Percentiles rank a stretch among this genome's conserved stretches.
These are phyloP conservation scores for Anticlea derivata DNA, from an alignment of 2,888 invertebrate species.

Conservation along the genomic window DNA sequence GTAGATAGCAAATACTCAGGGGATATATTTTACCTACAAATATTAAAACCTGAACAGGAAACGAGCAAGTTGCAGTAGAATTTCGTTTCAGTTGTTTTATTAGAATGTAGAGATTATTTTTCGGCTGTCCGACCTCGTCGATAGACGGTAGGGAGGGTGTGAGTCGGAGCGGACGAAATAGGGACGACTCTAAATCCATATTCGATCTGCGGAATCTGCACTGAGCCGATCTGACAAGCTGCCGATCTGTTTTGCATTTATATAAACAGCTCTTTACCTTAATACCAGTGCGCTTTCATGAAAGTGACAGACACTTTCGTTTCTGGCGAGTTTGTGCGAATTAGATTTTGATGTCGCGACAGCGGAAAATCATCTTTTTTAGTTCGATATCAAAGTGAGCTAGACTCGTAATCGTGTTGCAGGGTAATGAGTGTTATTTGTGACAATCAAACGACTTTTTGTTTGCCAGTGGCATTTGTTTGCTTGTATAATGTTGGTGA, in stretches of 20 bases:
- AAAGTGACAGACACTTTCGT: conserved; percentile 46
- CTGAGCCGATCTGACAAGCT: conserved; percentile 82
- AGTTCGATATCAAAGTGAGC: neutral
- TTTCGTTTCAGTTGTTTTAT: conserved; percentile 49
- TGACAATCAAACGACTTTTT: too few relatives aligned
- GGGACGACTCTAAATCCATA: conserved; percentile 80
- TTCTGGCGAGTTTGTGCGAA: conserved; percentile 14
- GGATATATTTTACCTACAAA: neutral
- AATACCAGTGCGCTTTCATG: conserved; percentile 58
- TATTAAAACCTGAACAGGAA: neutral
- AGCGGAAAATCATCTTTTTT: neutral
- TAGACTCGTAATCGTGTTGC: too few relatives aligned
- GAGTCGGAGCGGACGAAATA: conserved; percentile 62
- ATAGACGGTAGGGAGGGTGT: conserved; percentile 62
- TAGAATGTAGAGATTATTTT: conserved; percentile 67
- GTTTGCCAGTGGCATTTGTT: too few relatives aligned
- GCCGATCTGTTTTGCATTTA: conserved; percentile 83
- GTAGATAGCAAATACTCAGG: too few relatives aligned
- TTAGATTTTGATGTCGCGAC: neutral
- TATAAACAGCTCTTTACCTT: conserved; percentile 80
- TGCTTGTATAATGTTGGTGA: too few relatives aligned
- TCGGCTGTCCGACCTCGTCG: conserved; percentile 77
- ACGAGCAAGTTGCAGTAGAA: conserved; percentile 7
- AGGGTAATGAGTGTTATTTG: too few relatives aligned
- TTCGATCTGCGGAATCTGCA: conserved; percentile 79